A percentile compares a stretch with the other conserved stretches of the same genome.
phyloP scores from a whole-genome alignment of 2,113 vertebrate species.

The Polypterus bichir region DNA sequence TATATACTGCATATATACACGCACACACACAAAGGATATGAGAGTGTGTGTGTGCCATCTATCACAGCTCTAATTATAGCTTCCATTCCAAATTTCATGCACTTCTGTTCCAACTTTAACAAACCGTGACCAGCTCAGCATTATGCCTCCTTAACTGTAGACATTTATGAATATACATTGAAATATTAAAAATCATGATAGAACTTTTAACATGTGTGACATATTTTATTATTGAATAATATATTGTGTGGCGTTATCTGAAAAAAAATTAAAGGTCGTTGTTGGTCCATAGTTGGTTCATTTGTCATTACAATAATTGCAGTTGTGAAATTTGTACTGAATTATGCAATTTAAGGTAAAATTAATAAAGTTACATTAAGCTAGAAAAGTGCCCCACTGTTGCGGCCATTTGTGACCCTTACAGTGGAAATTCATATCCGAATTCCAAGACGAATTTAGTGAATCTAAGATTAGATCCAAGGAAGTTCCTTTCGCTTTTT shows the following conservation, averaged over 20 bases:
- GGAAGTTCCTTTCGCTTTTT: conserved; percentile 33
- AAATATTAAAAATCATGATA: too few relatives aligned
- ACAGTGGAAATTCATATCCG: conserved; percentile 11
- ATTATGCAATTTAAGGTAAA: background rate
- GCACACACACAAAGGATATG: too few relatives aligned
- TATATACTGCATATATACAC: too few relatives aligned
- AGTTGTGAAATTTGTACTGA: background rate
- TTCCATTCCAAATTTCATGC: too few relatives aligned
- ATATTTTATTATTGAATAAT: background rate
- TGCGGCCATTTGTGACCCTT: conserved; percentile 2
- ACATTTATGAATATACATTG: too few relatives aligned
- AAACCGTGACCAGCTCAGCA: too few relatives aligned
- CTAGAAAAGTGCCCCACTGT: background rate
- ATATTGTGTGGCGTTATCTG: background rate
- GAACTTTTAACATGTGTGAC: too few relatives aligned
- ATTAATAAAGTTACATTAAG: background rate
- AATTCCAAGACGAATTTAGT: conserved; percentile 33
- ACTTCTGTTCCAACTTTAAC: too few relatives aligned
- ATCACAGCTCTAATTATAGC: too few relatives aligned
- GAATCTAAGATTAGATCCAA: conserved; percentile 38
- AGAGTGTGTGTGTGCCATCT: too few relatives aligned
- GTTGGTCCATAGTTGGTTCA: background rate
- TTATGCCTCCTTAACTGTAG: too few relatives aligned
- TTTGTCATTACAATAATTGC: background rate
- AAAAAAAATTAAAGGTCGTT: background rate